A percentile compares a stretch with the other conserved stretches of the same genome.
These are phyloP conservation scores for Pogona vitticeps DNA, from an alignment of 2,113 vertebrate genomes.

Conservation along the genomic window DNA sequence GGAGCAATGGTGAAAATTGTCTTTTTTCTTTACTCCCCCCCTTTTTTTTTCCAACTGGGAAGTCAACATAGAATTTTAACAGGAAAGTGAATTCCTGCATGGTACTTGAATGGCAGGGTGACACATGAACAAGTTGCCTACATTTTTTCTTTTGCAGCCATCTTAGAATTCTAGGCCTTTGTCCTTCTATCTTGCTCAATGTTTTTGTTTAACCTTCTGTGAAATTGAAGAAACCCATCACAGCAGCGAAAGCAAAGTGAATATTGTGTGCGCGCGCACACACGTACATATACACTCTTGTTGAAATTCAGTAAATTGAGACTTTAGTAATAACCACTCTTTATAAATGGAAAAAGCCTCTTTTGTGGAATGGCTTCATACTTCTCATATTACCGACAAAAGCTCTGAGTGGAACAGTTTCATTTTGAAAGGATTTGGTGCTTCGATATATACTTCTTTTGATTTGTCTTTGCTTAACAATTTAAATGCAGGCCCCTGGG, in stretches of 20 bases:
- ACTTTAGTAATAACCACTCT: conserved; percentile 3
- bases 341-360: neutral
- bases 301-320: conserved; percentile 20
- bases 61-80: neutral
- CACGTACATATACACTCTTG: neutral
- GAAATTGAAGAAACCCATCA: neutral
- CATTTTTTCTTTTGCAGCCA: neutral
- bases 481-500: conserved; percentile 9
- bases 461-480: conserved; percentile 8
- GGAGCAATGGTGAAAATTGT: neutral
- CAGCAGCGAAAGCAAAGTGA: neutral
- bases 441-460: conserved; percentile 16
- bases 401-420: neutral
- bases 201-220: conserved; percentile 21
- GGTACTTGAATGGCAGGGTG: neutral
- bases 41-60: neutral
- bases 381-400: neutral
- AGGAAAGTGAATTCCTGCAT: neutral
- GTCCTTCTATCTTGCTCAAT: neutral
- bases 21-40: neutral
- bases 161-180: neutral
- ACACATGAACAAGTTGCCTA: neutral
- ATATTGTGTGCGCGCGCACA: neutral
- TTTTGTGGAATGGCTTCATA: conserved; percentile 19
- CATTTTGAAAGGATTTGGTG: conserved; percentile 1